Evolutionary conservation across 2,888 invertebrate species (phyloP).

Genomic region (Zhuqinia jingwanae): DNA sequence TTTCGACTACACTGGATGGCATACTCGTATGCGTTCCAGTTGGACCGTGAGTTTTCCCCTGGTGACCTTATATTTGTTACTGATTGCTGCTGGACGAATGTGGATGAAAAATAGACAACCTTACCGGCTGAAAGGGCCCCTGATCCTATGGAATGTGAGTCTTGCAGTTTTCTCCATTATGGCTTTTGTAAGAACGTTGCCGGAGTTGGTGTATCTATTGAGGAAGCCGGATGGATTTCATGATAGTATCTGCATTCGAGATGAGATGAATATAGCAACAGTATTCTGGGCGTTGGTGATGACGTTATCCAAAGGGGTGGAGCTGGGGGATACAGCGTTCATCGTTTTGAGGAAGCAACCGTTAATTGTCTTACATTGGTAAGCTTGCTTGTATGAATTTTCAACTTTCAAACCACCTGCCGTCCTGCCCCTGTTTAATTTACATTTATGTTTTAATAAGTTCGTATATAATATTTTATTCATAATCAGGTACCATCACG

Average conservation of each 20-base stretch:
- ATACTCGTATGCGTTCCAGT: slow-evolving; percentile 97
- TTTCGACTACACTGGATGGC: slow-evolving; percentile 79
- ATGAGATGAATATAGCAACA: slow-evolving; percentile 81
- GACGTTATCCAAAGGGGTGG: slow-evolving; percentile 97
- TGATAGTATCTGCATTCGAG: slow-evolving; percentile 96
- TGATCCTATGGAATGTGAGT: slow-evolving; percentile 95
- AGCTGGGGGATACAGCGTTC: slow-evolving; percentile 97
- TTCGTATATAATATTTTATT: not conserved
- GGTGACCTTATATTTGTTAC: slow-evolving; percentile 90
- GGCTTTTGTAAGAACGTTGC: slow-evolving; percentile 94
- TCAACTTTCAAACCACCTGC: too few relatives aligned
- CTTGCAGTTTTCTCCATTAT: slow-evolving; percentile 94
- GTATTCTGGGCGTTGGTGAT: slow-evolving; percentile 99
- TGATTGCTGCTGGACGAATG: slow-evolving; percentile 1
- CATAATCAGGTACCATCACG: slow-evolving; percentile 56
- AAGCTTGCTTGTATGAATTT: not conserved
- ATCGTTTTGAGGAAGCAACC: slow-evolving; percentile 96
- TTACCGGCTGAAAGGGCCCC: slow-evolving; percentile 79
- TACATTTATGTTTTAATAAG: not conserved
- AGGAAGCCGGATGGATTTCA: slow-evolving; percentile 90
- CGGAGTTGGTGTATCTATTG: slow-evolving; percentile 94
- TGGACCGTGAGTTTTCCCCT: slow-evolving; percentile 97
- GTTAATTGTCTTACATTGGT: slow-evolving; percentile 96
- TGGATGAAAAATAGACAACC: slow-evolving; percentile 53
- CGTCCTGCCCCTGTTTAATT: too few relatives aligned